These are phyloP conservation scores for Kryphioiulus occultus DNA, from an alignment of 2,888 invertebrate species.

Conservation along the genomic window DNA sequence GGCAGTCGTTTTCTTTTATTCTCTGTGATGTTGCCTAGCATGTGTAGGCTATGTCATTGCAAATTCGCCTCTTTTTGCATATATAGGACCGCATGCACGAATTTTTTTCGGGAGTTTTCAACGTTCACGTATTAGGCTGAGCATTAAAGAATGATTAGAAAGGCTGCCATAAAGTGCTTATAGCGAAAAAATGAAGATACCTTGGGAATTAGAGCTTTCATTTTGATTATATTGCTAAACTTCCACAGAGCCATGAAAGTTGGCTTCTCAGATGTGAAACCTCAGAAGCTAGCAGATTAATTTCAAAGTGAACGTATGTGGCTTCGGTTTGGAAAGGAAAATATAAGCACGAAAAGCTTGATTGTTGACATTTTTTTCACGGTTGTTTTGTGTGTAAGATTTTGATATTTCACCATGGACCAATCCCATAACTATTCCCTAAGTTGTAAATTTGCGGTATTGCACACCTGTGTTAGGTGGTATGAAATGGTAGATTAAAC, in stretches of 20 bases:
- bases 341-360: background rate
- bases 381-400: background rate
- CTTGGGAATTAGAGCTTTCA: constrained; percentile 38
- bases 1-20: constrained; percentile 25
- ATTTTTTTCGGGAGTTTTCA: constrained; percentile 4
- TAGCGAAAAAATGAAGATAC: constrained; percentile 39
- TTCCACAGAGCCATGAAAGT: background rate
- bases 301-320: background rate
- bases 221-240: constrained; percentile 31
- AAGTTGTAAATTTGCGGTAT: too few species aligned
- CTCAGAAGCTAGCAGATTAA: constrained; percentile 28
- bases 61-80: background rate
- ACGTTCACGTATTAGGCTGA: constrained; percentile 10
- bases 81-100: background rate
- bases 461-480: too few species aligned
- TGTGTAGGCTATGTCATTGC: background rate
- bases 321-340: background rate
- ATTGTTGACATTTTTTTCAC: background rate
- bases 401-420: too few species aligned
- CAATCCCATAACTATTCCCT: too few species aligned
- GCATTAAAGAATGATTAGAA: constrained; percentile 39
- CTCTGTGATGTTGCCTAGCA: background rate
- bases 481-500: too few species aligned
- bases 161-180: constrained; percentile 21
- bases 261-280: background rate